A percentile compares a stretch with the other conserved stretches of the same genome.
Evolutionary conservation across 2,797 vertebrate species (phyloP).

Genomic region (Glossophaga mutica): DNA sequence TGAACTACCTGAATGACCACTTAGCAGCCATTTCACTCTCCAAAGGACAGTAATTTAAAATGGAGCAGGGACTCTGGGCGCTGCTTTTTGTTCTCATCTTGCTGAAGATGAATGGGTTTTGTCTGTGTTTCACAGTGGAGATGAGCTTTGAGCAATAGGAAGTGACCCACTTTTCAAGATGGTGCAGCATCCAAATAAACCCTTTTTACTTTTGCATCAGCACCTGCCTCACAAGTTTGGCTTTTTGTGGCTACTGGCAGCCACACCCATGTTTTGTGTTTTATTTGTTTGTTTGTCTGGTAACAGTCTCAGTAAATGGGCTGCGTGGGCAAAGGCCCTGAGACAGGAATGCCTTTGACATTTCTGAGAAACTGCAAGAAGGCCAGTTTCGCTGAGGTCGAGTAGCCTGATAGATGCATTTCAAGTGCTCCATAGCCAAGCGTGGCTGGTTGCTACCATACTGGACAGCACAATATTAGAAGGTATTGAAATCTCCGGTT

Average conservation of each 20-base stretch:
- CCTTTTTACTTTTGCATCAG: neutral
- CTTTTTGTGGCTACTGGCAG: neutral
- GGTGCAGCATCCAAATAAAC: neutral
- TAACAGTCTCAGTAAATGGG: neutral
- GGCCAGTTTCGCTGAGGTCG: neutral
- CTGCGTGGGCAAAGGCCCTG: neutral
- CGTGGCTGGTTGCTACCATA: neutral
- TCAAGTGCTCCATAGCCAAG: neutral
- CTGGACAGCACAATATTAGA: neutral
- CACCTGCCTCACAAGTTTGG: neutral
- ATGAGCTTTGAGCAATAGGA: neutral
- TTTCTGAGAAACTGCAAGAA: neutral
- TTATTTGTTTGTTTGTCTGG: neutral
- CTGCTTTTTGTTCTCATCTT: neutral
- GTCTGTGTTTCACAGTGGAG: neutral
- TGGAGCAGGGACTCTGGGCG: neutral
- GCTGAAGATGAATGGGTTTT: neutral
- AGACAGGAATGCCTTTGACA: neutral
- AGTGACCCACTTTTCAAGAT: neutral
- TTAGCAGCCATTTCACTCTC: neutral
- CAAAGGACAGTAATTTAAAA: neutral
- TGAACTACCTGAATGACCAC: neutral
- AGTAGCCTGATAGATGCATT: neutral
- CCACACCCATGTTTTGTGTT: neutral
- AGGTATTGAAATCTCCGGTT: fast-evolving